Conservation (phyloP, 2,797 vertebrate genomes). For the Silurus aristotelis region DNA sequence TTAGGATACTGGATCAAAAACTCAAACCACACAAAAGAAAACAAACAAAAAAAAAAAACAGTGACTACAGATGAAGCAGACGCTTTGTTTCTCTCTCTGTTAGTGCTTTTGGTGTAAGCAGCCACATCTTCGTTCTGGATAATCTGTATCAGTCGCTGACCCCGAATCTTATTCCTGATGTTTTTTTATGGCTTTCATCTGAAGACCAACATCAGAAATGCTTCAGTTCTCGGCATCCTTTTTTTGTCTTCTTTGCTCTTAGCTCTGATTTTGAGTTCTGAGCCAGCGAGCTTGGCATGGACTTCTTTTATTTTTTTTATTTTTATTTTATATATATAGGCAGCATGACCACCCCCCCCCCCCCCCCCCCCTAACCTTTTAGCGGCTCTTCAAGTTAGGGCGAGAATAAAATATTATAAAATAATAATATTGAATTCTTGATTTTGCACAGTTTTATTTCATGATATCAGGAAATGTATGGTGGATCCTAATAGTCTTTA, state of each 20-base stretch:
- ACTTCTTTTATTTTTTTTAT: background rate
- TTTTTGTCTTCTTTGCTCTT: slow-evolving; percentile 1
- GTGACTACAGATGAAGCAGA: background rate
- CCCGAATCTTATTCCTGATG: background rate
- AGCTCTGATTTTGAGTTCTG: slow-evolving; percentile 15
- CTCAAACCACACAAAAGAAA: background rate
- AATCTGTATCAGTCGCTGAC: slow-evolving; percentile 8
- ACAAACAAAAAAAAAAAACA: background rate
- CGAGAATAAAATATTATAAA: background rate
- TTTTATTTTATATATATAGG: background rate
- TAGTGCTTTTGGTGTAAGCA: background rate
- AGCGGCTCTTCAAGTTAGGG: background rate
- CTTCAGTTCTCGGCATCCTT: background rate
- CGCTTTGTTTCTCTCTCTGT: background rate
- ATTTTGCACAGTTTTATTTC: background rate
- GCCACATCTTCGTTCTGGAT: slow-evolving; percentile 7
- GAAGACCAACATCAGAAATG: slow-evolving; percentile 8
- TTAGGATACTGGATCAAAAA: slow-evolving; percentile 6
- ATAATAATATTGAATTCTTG: background rate
- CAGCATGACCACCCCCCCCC: no score
- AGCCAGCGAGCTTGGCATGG: background rate
- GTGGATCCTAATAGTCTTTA: no score
- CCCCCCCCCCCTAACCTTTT: background rate
- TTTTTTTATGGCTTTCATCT: background rate
- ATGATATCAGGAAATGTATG: no score